Conservation (phyloP, 2,113 vertebrate genomes). For the Archocentrus centrarchus region DNA sequence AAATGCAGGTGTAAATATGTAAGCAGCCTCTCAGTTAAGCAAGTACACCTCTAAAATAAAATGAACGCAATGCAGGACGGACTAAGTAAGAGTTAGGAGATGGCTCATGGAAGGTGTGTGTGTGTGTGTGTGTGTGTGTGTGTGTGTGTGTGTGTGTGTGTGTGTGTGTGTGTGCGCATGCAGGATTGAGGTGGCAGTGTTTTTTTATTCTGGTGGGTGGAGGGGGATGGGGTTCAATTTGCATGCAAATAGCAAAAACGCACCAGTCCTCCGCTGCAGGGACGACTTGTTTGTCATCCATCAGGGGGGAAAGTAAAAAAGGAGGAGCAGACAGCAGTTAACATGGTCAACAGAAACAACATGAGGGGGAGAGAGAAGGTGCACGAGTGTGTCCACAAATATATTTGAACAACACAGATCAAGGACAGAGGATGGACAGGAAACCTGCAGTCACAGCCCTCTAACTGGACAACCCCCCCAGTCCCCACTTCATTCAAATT, state of each 20-base stretch:
- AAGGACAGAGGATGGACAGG: conserved; percentile 28
- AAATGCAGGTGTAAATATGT: background rate
- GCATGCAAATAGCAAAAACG: conserved; percentile 69
- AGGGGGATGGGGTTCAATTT: conserved; percentile 47
- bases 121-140: background rate
- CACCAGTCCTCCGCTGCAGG: conserved; percentile 32
- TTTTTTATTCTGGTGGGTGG: conserved; percentile 16
- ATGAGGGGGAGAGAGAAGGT: background rate
- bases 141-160: background rate
- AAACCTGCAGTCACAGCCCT: background rate
- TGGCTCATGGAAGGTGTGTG: background rate
- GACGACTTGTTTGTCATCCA: conserved; percentile 62
- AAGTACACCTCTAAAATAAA: conserved; percentile 50
- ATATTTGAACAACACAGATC: conserved; percentile 23
- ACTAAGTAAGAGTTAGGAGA: conserved; percentile 5
- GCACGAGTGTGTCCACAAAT: conserved; percentile 18
- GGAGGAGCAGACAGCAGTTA: background rate
- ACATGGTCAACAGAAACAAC: conserved; percentile 9
- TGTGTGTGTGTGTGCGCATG: background rate
- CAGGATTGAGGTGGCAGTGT: conserved; percentile 11
- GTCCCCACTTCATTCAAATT: conserved; percentile 41
- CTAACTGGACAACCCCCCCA: background rate
- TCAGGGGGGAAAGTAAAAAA: conserved; percentile 16
- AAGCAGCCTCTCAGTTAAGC: background rate
- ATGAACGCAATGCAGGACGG: conserved; percentile 45